Percentiles rank a stretch among this genome's conserved stretches.
Evolutionary conservation across 2,888 invertebrate species (phyloP).

Genomic region (Slavum lentiscoides): DNA sequence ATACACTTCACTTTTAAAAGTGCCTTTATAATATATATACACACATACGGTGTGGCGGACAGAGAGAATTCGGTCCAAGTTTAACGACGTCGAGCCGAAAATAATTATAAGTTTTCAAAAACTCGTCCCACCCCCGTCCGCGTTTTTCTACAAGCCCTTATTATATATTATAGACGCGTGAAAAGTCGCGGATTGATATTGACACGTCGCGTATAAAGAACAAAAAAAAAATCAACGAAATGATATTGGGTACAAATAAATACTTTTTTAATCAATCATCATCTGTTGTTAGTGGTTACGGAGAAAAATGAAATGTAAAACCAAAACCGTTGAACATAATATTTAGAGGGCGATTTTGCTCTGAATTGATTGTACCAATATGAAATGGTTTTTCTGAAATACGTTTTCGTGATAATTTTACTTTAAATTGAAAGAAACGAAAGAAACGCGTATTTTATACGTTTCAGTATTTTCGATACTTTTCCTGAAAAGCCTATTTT

Average conservation of each 20-base stretch:
- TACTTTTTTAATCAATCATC: background rate
- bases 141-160: background rate
- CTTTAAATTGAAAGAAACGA: too few relatives aligned
- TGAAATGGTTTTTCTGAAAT: too few relatives aligned
- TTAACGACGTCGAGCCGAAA: background rate
- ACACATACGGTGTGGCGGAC: background rate
- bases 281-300: background rate
- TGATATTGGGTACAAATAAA: background rate
- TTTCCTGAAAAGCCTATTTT: too few relatives aligned
- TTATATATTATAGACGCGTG: background rate
- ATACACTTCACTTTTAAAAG: constrained; percentile 1
- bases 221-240: background rate
- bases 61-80: background rate
- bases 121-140: background rate
- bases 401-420: too few relatives aligned
- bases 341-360: too few relatives aligned
- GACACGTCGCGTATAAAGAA: background rate
- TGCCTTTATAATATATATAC: background rate
- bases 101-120: constrained; percentile 32
- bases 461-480: too few relatives aligned
- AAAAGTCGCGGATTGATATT: background rate
- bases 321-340: too few relatives aligned
- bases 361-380: too few relatives aligned
- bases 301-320: too few relatives aligned
- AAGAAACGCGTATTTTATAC: too few relatives aligned